These are phyloP conservation scores for Bradypodion pumilum DNA, from an alignment of 2,797 vertebrate species.

Conservation along the genomic window DNA sequence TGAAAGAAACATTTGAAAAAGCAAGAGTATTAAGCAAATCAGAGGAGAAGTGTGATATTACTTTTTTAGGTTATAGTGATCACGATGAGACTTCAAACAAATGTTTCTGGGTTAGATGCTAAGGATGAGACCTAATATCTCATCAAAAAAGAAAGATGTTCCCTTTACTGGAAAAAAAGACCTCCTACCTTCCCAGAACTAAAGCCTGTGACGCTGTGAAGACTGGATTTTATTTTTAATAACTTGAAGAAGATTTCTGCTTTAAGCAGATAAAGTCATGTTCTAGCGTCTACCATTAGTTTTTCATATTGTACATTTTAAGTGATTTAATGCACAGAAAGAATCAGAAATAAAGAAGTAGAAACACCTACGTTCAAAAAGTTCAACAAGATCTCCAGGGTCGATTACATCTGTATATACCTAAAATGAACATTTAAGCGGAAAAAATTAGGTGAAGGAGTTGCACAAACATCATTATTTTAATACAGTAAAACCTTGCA, in stretches of 20 bases:
- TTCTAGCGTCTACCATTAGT: not conserved
- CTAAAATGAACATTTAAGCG: slow-evolving; percentile 70
- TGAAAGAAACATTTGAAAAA: not conserved
- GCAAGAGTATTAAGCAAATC: not conserved
- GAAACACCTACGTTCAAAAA: slow-evolving; percentile 86
- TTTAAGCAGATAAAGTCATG: not conserved
- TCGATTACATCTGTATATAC: slow-evolving; percentile 85
- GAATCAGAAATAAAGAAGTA: not conserved
- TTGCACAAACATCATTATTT: not conserved
- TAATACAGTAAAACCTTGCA: too few species aligned
- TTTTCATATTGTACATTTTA: not conserved
- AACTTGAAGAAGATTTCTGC: too few species aligned
- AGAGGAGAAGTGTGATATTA: too few species aligned
- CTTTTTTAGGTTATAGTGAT: too few species aligned
- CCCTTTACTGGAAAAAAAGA: not conserved
- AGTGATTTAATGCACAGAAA: not conserved
- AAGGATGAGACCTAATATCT: not conserved
- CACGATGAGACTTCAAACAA: too few species aligned
- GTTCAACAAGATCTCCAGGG: slow-evolving; percentile 88
- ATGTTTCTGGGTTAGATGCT: not conserved
- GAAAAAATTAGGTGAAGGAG: slow-evolving; percentile 3
- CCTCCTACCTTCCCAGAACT: not conserved
- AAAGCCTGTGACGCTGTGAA: not conserved
- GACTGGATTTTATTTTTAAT: not conserved
- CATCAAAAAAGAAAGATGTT: not conserved